phyloP scores from a whole-genome alignment of 2,113 vertebrate species.

The Corythaixoides concolor region DNA sequence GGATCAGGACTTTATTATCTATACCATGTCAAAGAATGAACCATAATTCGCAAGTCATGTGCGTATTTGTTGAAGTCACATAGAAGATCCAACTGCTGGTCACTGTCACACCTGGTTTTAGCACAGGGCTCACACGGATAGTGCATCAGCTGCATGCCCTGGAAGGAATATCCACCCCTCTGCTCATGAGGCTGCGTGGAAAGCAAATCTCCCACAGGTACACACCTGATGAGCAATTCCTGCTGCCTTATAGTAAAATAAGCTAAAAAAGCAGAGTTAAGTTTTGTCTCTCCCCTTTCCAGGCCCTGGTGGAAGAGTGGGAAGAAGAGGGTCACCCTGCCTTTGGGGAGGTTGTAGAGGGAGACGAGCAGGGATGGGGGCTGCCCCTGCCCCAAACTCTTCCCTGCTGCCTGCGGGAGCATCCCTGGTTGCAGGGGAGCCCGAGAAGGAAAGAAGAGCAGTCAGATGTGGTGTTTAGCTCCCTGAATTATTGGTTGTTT shows the following conservation, averaged over 20 bases:
- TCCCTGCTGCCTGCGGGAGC: neutral
- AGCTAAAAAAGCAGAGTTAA: neutral
- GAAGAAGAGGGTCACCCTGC: neutral
- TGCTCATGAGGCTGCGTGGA: rapidly evolving
- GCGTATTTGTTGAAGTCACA: neutral
- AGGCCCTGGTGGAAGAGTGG: neutral
- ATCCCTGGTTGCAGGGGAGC: neutral
- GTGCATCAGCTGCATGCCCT: neutral
- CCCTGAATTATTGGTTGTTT: conserved; percentile 12
- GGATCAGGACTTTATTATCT: neutral
- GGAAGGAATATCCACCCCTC: neutral
- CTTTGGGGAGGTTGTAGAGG: neutral
- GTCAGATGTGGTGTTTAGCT: neutral
- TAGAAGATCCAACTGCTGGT: neutral
- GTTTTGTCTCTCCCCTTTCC: neutral
- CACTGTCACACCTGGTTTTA: neutral
- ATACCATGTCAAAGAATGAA: neutral
- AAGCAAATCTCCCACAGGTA: neutral
- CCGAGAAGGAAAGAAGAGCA: neutral
- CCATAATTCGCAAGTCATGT: neutral
- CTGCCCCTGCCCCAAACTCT: neutral
- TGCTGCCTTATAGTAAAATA: neutral
- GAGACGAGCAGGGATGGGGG: rapidly evolving
- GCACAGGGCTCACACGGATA: rapidly evolving
- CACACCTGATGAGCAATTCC: neutral